phyloP scores from a whole-genome alignment of 2,888 invertebrate species.

The Polyommatus iphigenia region DNA sequence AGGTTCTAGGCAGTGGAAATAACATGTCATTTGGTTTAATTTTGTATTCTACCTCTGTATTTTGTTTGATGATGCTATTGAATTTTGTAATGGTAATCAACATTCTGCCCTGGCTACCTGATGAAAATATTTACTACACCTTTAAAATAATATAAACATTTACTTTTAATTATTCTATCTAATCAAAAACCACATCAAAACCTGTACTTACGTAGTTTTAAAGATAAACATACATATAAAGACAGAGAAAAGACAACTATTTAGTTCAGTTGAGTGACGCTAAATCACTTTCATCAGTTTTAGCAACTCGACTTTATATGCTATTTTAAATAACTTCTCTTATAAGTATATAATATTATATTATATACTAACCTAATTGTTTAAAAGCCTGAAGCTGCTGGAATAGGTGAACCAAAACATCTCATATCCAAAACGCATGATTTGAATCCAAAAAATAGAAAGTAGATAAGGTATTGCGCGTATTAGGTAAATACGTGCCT shows the following conservation, averaged over 20 bases:
- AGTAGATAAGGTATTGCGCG: slow-evolving; percentile 4
- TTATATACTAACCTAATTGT: not conserved
- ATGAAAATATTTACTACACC: too few species aligned
- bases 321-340: not conserved
- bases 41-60: not conserved
- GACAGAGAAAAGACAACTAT: too few species aligned
- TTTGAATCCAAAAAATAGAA: slow-evolving; percentile 10
- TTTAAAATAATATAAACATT: too few species aligned
- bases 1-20: not conserved
- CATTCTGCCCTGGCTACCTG: too few species aligned
- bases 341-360: too few species aligned
- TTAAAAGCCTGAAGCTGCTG: not conserved
- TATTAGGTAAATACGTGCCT: slow-evolving; percentile 53
- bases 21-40: not conserved
- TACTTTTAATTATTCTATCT: too few species aligned
- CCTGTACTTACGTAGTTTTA: too few species aligned
- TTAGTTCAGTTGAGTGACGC: too few species aligned
- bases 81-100: not conserved
- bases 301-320: too few species aligned
- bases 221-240: too few species aligned
- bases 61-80: not conserved
- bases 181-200: too few species aligned
- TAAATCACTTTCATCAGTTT: too few species aligned
- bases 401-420: not conserved
- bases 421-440: not conserved